Evolutionary conservation across 2,888 invertebrate genomes (phyloP), one percentile per base, ranked within the genome.

Genomic region (Osmoderma eremita): DNA sequence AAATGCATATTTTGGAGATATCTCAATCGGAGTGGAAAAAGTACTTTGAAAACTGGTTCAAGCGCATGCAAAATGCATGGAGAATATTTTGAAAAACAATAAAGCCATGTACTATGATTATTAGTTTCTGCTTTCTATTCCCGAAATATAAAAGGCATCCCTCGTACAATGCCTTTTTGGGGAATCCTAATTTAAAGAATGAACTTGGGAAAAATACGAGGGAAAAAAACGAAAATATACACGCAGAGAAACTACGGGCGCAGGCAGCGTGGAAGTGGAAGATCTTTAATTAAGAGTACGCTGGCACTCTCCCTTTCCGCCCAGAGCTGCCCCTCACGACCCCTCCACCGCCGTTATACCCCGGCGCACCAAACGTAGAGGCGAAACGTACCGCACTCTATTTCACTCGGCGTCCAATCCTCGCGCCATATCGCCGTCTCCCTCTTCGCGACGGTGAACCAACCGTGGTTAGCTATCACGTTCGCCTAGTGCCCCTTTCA

Each of bases 401-500:
- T 56, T 56, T 56, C 56, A 56, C 41, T 56, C 20, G 20, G 22
- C 41, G 41, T 66, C 30, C 61, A 49, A 20, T 64, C 24, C 18
- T 12, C 15, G 10, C 41, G 10, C 45, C 22, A 36, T 53, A 38
- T 42, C 17, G 18, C 30, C 18, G 18, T 49, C 45, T 64, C 64
- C 12, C 41, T 51, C 39, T 12, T 41, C 22, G 41, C 18, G 41
- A 41, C 42, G 2, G 18, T 13, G 41, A 18, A 39, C 56, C 56
- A 56, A 56, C 56, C 56, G n/a, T 20, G 22, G 41, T 20, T 41
- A 20, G 48, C 20, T 18, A 20, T 39, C 56, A 41, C 41, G 56
- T 56, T 20, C 22, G 20, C 18, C 39, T 39, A 20, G 39, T 41
- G 56, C 83, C 81, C 81, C 82, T 82, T 78, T 76, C 71, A 71